Base-by-base conservation (phyloP, 2,113 vertebrate species). In the Eupsittula cactorum region DNA sequence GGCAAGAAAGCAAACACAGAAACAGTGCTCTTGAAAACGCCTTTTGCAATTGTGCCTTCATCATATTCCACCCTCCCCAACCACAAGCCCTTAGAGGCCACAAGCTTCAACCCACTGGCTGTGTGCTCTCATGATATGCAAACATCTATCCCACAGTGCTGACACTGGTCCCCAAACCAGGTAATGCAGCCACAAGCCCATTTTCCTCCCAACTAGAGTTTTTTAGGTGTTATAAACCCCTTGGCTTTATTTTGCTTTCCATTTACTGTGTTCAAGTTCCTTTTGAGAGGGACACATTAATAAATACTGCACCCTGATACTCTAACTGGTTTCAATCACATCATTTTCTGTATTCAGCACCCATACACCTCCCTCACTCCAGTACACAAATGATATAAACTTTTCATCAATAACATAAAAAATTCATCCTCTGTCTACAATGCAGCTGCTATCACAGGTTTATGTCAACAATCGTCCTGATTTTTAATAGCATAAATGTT, bases 401-500 rank as follows among this genome's bases (percentile, higher is more conserved):
- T 92, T 97, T 95, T 97, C 96, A 96, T 97, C 95, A 94, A 96
- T 84, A 97, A 92, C 86, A 97, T 98, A 96, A 97, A 98, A 97
- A 96, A 96, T 97, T 97, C 95, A 97, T 97, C 90, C 81, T 95
- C 85, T 93, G 76, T 94, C 95, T 96, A 96, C 93, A 97, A 59
- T 95, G 86, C 88, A 97, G 93, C 85, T 97, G 95, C 95, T 97
- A 91, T 96, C 90, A 96, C 96, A 97, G 93, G 90, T 96, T 96
- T 97, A 95, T 97, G 95, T 97, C 93, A 97, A 97, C 94, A 97
- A 49, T 82, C 67, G 84, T 91, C 92, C 88, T 97, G 94, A 97
- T 95, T 97, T 96, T 97, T 97, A 98, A 98, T 93, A 96, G 88
- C 96, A 97, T 97, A 89, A 97, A 97, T 97, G 84, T 97, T 98